Conservation (phyloP, 1,140 invertebrate species). For the Neomicropteryx cornuta region DNA sequence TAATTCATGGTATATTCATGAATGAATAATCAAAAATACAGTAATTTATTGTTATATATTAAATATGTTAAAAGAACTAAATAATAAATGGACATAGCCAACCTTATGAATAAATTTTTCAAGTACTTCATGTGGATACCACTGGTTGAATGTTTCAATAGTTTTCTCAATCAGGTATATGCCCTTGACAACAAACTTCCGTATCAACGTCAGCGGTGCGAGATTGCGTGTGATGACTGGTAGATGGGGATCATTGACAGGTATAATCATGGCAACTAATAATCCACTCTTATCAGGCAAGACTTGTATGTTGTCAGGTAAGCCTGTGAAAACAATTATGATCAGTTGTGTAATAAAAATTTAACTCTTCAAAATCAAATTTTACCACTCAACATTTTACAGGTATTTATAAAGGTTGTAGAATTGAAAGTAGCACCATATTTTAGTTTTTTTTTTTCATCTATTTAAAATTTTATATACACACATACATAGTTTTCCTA, state of each 20-base stretch:
- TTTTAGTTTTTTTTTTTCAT: no score
- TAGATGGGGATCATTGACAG: conserved; percentile 36
- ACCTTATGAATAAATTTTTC: conserved; percentile 42
- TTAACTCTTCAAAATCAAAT: no score
- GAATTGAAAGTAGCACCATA: no score
- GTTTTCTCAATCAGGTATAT: conserved; percentile 42
- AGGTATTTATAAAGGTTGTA: no score
- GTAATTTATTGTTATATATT: conserved; percentile 2
- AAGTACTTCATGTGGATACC: conserved; percentile 46
- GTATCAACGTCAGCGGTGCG: conserved; percentile 41
- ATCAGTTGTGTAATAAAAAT: no score
- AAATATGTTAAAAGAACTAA: neutral
- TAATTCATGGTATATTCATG: no score
- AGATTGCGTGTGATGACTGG: conserved; percentile 38
- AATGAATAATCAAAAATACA: no score
- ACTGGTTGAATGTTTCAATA: conserved; percentile 42
- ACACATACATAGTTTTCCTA: no score
- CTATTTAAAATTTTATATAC: no score
- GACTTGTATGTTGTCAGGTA: conserved; percentile 66
- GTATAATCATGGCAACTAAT: conserved; percentile 49
- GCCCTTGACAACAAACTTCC: conserved; percentile 48
- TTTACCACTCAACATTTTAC: no score
- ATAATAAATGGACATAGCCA: conserved; percentile 26
- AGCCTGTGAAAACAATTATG: conserved; percentile 22
- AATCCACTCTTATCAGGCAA: conserved; percentile 55